Evolutionary conservation across 2,797 vertebrate genomes (phyloP).

Genomic region (Melanotaenia pygmaea): DNA sequence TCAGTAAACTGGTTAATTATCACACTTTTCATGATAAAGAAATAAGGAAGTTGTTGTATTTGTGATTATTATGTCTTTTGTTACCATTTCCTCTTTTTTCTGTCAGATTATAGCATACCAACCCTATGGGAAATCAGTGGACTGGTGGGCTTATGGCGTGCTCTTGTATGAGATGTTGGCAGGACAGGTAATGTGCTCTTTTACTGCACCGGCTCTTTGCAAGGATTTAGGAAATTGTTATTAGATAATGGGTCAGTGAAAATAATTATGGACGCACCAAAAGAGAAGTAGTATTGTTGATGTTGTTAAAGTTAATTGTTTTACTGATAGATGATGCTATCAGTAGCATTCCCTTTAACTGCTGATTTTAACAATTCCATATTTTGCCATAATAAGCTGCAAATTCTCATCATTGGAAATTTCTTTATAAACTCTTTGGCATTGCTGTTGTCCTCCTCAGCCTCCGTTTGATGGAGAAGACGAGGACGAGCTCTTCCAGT

Average conservation of each 20-base stretch:
- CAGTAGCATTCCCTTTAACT: constrained; percentile 20
- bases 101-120: constrained; percentile 98
- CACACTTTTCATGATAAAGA: neutral
- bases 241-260: neutral
- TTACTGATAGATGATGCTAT: neutral
- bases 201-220: neutral
- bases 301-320: no score
- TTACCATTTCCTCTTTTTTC: constrained; percentile 1
- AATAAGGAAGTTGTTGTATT: neutral
- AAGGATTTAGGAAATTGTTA: neutral
- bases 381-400: constrained; percentile 1
- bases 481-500: constrained; percentile 97
- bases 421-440: constrained; percentile 5
- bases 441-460: constrained; percentile 70
- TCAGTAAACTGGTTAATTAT: neutral
- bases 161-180: constrained; percentile 98
- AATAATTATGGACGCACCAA: neutral
- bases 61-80: neutral
- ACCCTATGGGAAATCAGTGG: constrained; percentile 96
- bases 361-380: neutral
- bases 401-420: neutral
- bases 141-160: constrained; percentile 99
- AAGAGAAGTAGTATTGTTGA: neutral
- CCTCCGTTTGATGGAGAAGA: constrained; percentile 98
- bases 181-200: constrained; percentile 87